A percentile compares a stretch with the other conserved stretches of the same genome.
Evolutionary conservation across 2,797 vertebrate species (phyloP).

Genomic region (Gambusia yucatana): DNA sequence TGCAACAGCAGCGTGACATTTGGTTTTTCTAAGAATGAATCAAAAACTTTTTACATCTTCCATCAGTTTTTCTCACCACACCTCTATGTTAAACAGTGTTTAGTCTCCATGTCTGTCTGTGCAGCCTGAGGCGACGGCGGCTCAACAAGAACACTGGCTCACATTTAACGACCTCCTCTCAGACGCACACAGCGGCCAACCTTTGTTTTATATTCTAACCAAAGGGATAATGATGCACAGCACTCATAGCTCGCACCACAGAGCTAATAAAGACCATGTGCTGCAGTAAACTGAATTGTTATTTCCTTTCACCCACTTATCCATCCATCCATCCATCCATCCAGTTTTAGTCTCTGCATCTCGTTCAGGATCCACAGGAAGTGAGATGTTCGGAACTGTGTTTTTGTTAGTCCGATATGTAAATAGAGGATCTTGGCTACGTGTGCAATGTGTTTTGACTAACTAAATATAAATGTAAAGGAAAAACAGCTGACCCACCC

Average conservation of each 20-base stretch:
- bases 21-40: not conserved
- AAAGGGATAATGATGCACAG: constrained; percentile 58
- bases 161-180: constrained; percentile 60
- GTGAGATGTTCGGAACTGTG: constrained; percentile 71
- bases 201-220: constrained; percentile 58
- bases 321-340: not conserved
- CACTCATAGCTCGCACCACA: constrained; percentile 45
- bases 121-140: constrained; percentile 32
- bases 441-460: constrained; percentile 67
- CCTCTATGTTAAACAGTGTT: constrained; percentile 24
- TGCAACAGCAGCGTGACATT: not conserved
- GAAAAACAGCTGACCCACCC: constrained; percentile 71
- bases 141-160: constrained; percentile 32
- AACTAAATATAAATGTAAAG: constrained; percentile 77
- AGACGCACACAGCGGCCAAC: constrained; percentile 55
- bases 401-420: constrained; percentile 66
- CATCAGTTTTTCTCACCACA: constrained; percentile 34
- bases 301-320: not conserved
- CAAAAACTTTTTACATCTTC: not conserved
- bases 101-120: constrained; percentile 21
- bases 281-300: constrained; percentile 23
- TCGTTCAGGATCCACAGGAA: constrained; percentile 55
- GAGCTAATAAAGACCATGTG: constrained; percentile 69
- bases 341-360: not conserved
- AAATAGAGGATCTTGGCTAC: constrained; percentile 57